A percentile compares a stretch with the other conserved stretches of the same genome.
Conservation (phyloP, 2,888 invertebrate genomes). For the Molanna angustata region DNA sequence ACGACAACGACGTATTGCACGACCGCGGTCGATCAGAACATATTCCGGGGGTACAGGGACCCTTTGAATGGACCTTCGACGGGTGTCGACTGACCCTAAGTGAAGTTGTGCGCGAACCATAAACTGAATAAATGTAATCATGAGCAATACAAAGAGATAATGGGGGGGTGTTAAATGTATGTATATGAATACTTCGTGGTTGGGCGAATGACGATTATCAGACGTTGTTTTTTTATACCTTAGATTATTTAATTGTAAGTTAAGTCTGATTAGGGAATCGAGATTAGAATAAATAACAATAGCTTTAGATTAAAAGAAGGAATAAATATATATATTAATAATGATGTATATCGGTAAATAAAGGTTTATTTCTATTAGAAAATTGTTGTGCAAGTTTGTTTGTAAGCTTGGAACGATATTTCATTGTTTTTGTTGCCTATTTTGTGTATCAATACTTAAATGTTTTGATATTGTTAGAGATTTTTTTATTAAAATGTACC, state of each 20-base stretch:
- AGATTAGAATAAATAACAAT: slow-evolving; percentile 17
- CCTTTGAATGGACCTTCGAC: slow-evolving; percentile 24
- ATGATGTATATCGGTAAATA: slow-evolving; percentile 5
- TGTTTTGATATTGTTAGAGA: slow-evolving; percentile 26
- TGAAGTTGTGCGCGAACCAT: background rate
- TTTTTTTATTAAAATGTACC: slow-evolving; percentile 15
- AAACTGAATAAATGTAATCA: slow-evolving; percentile 4
- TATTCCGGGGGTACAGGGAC: slow-evolving; percentile 23
- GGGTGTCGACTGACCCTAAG: slow-evolving; percentile 12
- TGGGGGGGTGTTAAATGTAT: background rate
- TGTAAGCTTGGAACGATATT: slow-evolving; percentile 21
- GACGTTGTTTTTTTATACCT: slow-evolving; percentile 21
- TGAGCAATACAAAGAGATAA: slow-evolving; percentile 13
- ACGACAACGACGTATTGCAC: slow-evolving; percentile 28
- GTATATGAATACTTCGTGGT: slow-evolving; percentile 1
- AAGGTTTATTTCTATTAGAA: slow-evolving; percentile 20
- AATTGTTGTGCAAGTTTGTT: slow-evolving; percentile 26
- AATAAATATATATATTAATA: background rate
- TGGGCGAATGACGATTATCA: slow-evolving; percentile 1
- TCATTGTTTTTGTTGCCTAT: slow-evolving; percentile 28
- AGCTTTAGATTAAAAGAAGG: background rate
- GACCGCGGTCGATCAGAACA: slow-evolving; percentile 17
- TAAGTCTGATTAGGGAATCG: slow-evolving; percentile 25
- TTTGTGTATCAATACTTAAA: slow-evolving; percentile 17
- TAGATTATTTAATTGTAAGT: no score